Conservation (phyloP, 2,113 vertebrate genomes). For the Atherinomorus stipes region DNA sequence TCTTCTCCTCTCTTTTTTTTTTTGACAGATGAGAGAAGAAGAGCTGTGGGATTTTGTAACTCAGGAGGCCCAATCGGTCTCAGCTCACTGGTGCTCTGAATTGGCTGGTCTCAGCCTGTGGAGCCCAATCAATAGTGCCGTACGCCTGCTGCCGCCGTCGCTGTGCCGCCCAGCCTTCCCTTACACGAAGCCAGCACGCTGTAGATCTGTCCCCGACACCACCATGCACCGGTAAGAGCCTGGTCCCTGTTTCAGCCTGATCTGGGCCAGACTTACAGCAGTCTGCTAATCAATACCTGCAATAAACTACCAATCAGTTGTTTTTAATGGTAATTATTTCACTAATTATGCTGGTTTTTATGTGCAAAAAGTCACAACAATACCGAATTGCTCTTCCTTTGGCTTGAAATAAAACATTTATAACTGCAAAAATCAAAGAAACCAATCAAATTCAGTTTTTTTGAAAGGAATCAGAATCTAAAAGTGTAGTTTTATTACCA, state of each 20-base stretch:
- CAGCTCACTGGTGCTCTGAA: constrained; percentile 83
- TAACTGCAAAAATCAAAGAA: neutral
- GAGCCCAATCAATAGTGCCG: constrained; percentile 81
- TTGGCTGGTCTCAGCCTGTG: constrained; percentile 82
- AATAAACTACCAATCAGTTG: neutral
- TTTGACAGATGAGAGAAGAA: constrained; percentile 67
- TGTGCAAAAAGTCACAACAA: neutral
- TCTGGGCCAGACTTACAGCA: constrained; percentile 21
- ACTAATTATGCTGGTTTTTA: neutral
- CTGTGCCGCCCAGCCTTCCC: constrained; percentile 38
- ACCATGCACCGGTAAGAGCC: constrained; percentile 36
- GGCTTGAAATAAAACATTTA: neutral
- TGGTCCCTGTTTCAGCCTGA: constrained; percentile 38
- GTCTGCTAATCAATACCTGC: constrained; percentile 5
- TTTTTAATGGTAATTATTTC: too few relatives aligned
- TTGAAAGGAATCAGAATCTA: too few relatives aligned
- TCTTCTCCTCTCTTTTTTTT: constrained; percentile 33
- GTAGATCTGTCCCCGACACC: constrained; percentile 37
- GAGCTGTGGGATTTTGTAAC: constrained; percentile 78
- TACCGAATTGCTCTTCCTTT: neutral
- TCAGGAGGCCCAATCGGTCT: constrained; percentile 82
- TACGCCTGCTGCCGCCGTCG: constrained; percentile 54
- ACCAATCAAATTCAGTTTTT: neutral
- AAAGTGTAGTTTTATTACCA: too few relatives aligned
- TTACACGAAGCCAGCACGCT: constrained; percentile 49